phyloP scores from a whole-genome alignment of 2,113 vertebrate genomes.

The Brienomyrus brachyistius region DNA sequence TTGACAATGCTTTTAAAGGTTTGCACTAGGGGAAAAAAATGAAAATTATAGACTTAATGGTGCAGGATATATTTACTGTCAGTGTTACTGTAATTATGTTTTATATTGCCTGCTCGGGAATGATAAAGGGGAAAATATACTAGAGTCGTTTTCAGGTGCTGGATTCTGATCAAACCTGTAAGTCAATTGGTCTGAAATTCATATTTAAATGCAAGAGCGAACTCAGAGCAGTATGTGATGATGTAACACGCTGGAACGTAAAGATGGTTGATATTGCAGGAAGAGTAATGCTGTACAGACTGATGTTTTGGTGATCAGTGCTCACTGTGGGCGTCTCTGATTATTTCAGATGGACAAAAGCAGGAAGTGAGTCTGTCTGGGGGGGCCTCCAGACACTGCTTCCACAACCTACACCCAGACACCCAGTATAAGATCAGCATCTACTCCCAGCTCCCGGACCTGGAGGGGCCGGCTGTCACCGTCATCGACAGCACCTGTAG shows the following conservation, averaged over 20 bases:
- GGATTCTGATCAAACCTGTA: neutral
- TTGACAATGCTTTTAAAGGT: neutral
- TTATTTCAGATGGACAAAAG: constrained; percentile 69
- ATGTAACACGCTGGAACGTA: neutral
- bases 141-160: neutral
- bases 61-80: neutral
- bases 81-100: constrained; percentile 26
- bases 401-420: constrained; percentile 74
- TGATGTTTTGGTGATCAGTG: neutral
- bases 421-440: constrained; percentile 80
- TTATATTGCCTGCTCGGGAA: constrained; percentile 6
- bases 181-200: neutral
- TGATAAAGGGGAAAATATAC: neutral
- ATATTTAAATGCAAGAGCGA: neutral
- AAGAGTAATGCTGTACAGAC: neutral
- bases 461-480: constrained; percentile 75
- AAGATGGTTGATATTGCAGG: neutral
- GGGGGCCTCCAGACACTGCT: constrained; percentile 75
- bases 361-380: constrained; percentile 73
- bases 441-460: constrained; percentile 75
- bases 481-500: constrained; percentile 71
- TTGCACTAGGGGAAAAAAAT: neutral
- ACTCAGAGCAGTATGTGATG: neutral
- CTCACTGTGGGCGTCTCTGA: neutral
- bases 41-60: constrained; percentile 6